Evolutionary conservation across 35 echinoderm and acorn worm species (phyloP).

Genomic region (Eucidaris tribuloides): DNA sequence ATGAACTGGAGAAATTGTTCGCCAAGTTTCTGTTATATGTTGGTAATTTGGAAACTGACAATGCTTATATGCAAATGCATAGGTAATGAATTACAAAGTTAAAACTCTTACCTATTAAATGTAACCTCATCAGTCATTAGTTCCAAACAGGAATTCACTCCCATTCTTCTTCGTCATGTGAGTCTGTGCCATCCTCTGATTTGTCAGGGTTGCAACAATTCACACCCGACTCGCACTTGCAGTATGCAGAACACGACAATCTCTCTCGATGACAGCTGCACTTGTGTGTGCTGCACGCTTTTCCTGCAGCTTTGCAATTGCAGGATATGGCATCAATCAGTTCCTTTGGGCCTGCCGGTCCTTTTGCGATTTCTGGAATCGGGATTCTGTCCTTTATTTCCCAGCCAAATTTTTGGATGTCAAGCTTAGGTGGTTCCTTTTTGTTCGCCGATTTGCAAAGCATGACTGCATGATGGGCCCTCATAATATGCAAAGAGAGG

Average conservation of each 20-base stretch:
- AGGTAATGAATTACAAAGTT: too few species aligned
- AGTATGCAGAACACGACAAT: background rate
- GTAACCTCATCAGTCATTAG: background rate
- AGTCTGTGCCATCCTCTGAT: background rate
- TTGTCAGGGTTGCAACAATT: background rate
- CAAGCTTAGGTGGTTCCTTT: background rate
- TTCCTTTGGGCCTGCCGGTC: background rate
- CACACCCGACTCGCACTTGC: background rate
- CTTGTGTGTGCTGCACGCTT: background rate
- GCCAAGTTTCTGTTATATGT: too few species aligned
- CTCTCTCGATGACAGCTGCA: background rate
- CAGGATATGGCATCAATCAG: slow-evolving; percentile 24
- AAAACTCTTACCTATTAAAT: background rate
- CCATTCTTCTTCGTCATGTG: background rate
- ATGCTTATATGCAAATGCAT: too few species aligned
- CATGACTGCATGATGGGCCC: slow-evolving; percentile 12
- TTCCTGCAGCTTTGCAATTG: background rate
- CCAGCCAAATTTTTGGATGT: background rate
- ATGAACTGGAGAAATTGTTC: too few species aligned
- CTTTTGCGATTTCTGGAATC: background rate
- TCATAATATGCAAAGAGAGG: too few species aligned
- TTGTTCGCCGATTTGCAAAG: background rate
- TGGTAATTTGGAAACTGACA: too few species aligned
- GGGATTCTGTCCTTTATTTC: background rate
- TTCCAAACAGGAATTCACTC: too few species aligned